phyloP scores from a whole-genome alignment of 2,888 invertebrate species.

The Seira musarum region DNA sequence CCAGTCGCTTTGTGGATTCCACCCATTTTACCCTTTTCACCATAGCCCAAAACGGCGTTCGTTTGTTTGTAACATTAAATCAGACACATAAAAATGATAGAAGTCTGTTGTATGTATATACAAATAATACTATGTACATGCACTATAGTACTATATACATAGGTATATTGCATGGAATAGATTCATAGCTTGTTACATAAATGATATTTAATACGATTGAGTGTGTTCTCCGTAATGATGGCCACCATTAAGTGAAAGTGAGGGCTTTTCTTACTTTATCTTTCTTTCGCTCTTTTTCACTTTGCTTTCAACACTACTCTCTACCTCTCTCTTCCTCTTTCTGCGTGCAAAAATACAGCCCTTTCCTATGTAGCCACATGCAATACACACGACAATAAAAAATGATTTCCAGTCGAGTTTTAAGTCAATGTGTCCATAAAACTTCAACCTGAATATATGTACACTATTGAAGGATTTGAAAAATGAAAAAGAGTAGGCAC shows the following conservation, averaged over 20 bases:
- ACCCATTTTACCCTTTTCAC: slow-evolving; percentile 46
- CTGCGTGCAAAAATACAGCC: too few species aligned
- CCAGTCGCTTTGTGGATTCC: slow-evolving; percentile 28
- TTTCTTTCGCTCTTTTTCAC: slow-evolving; percentile 27
- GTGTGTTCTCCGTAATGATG: slow-evolving; percentile 57
- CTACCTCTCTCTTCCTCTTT: too few species aligned
- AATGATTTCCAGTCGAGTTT: too few species aligned
- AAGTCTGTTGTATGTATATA: too few species aligned
- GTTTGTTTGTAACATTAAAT: slow-evolving; percentile 37
- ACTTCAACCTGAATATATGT: too few species aligned
- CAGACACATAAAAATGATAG: too few species aligned
- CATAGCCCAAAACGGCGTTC: slow-evolving; percentile 18
- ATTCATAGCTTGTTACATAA: slow-evolving; percentile 52
- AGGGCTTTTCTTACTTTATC: slow-evolving; percentile 49
- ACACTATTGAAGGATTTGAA: too few species aligned
- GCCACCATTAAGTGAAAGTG: slow-evolving; percentile 57
- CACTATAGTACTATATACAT: background rate
- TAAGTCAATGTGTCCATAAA: too few species aligned
- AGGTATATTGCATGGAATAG: background rate
- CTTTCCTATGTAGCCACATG: too few species aligned
- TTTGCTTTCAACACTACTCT: slow-evolving; percentile 4
- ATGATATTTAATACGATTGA: slow-evolving; percentile 61
- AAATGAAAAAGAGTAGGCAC: too few species aligned
- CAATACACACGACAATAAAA: too few species aligned
- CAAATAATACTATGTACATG: background rate